Evolutionary conservation across 2,113 vertebrate species (phyloP).

Genomic region (Ancistrus triradiatus): DNA sequence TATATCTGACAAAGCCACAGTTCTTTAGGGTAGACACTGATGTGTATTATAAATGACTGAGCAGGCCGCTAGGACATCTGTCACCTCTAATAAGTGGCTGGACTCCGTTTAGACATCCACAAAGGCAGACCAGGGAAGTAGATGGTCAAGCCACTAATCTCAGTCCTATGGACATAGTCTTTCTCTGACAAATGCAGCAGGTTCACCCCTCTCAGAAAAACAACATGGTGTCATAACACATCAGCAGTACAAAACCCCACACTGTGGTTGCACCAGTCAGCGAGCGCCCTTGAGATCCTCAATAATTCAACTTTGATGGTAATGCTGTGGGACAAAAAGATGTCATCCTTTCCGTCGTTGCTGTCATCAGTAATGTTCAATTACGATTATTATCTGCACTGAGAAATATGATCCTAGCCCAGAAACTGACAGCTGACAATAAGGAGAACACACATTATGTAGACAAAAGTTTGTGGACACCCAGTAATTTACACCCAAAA

Average conservation of each 20-base stretch:
- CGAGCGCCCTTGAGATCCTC: slow-evolving; percentile 29
- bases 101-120: slow-evolving; percentile 2
- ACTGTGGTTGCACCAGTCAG: slow-evolving; percentile 32
- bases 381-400: slow-evolving; percentile 49
- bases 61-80: slow-evolving; percentile 15
- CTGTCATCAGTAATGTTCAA: slow-evolving; percentile 55
- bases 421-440: slow-evolving; percentile 42
- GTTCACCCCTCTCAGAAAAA: slow-evolving; percentile 20
- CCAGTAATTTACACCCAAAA: no score
- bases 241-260: slow-evolving; percentile 36
- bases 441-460: no score
- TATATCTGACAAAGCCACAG: no score
- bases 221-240: slow-evolving; percentile 49
- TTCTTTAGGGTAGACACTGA: neutral
- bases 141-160: slow-evolving; percentile 8
- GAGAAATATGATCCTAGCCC: slow-evolving; percentile 45
- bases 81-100: slow-evolving; percentile 26
- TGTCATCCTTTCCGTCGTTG: slow-evolving; percentile 54
- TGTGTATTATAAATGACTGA: slow-evolving; percentile 27
- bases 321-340: slow-evolving; percentile 45
- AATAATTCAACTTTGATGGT: slow-evolving; percentile 47
- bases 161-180: neutral
- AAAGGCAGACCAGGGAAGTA: neutral
- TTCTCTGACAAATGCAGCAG: slow-evolving; percentile 3
- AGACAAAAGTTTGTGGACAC: no score